Base-by-base conservation (phyloP, 1,140 invertebrate species). In the Drosophila lacertosa region DNA sequence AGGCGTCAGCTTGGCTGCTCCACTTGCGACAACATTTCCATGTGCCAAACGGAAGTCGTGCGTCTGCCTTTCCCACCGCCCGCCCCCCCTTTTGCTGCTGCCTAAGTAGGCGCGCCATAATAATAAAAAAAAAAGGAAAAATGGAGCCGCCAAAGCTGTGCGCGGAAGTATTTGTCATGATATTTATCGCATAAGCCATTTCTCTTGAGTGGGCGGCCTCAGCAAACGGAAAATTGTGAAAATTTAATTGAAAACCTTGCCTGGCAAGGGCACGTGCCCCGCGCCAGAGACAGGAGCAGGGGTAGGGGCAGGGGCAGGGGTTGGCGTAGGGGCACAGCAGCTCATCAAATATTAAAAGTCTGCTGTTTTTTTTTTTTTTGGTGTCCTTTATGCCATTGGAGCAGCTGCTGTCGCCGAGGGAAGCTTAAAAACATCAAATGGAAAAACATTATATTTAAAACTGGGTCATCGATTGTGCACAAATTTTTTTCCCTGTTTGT, bases 101-200 rank as follows among this genome's bases (percentile, higher is more conserved):
- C 45, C 54, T 32, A 39, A 67, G 69, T 40, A 67, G 69, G 47
- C 29, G 54, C 18, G 32, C 20, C 48, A 63, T 54, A 55, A 55
- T 63, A 48, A 70, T 15, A 22, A 4, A 24, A 32, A 6, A 15
- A 7, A 53, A 44, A 63, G 51, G 20, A 18, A 48, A 65, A 57
- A 26, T 16, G 47, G 33, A 42, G 29, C 22, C 55, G 58, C 40
- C 42, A 42, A 59, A 82, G 73, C 62, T 62, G 54, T 35, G 57
- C 47, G 24, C 74, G 81, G 77, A 84, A 84, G 81, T 80, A 84
- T 86, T 84, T 86, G 82, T 86, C 81, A 59, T 71, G 81, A 86
- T 77, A 86, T 86, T 86, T 86, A 86, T 86, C 81, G 81, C 81
- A 86, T 80, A 86, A 77, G 77, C 82, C 69, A 76, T 81, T 67